Evolutionary conservation across 2,888 invertebrate species (phyloP), one percentile per base, ranked within the genome.

Genomic region (Colletes collaris): DNA sequence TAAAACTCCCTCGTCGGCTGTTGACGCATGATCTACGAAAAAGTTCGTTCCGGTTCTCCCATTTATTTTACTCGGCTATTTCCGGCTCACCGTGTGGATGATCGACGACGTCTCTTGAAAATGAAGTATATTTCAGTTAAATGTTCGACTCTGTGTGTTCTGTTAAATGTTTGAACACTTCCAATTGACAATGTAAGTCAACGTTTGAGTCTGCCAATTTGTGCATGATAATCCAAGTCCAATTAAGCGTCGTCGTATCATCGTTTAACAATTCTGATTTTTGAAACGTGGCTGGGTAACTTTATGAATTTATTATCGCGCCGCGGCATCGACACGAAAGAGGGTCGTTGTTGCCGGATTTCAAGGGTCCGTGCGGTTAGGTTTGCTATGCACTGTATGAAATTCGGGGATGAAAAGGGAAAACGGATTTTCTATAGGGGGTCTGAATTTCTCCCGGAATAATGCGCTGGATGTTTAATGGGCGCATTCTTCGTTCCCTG

Each of bases 1-100:
- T 87, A 86, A 87, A 82, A 72, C 58, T 68, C 71, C 55, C 79
- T 56, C 49, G n/a, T 44, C 64, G 40, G 66, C 52, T 27, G 50
- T 71, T 76, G 67, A 73, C 64, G 40, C 58, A 56, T 40, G 44
- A 27, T 27, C 55, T 53, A 55, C 49, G 53, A 56, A 72, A 73
- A 73, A 76, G 64, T 64, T 75, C 37, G 44, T 1, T 0, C 6
- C 3, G 44, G 0, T 46, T 19, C 35, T 19, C 49, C 65, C 10
- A 37, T 53, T 72, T 46, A 40, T 76, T 73, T 59, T 63, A 65
- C 68, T 8, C 46, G 56, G 66, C 40, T 37, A 72, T 56, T 59
- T 53, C 62, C 71, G 67, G 79, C 71, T 82, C 69, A 71, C 40
- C 49, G 56, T 10, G 8, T 19, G 49, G 10, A 3, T 8, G 44